Base-by-base conservation (phyloP, 2,113 vertebrate species). In the Mystacornis crossleyi region DNA sequence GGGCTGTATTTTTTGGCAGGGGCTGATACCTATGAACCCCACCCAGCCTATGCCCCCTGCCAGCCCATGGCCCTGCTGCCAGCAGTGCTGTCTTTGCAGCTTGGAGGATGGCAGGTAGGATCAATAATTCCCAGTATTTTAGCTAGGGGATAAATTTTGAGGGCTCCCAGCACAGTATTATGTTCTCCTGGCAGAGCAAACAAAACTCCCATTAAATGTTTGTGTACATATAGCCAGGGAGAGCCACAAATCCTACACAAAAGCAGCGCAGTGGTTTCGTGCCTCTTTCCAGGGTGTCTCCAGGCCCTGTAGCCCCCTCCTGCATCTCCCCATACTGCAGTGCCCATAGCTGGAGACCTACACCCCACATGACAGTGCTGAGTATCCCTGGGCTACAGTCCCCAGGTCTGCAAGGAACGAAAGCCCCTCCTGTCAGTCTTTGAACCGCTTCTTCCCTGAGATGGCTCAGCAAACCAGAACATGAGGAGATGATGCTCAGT, bases 301-400 rank as follows among this genome's bases (percentile, higher is more conserved):
- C 2, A 5, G 54, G 19, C 28, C 53, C 38, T 0, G 3, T 51
- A 4, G 4, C 65, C 10, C 5, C 0, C 4, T 64, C 47, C 54
- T 8, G 2, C 3, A 2, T 34, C 36, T 84, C 45, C 26, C 28
- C 5, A 2, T 0, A 4, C 43, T 36, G 29, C 1, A 2, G 53
- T 69, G 43, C 38, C 60, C 14, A 10, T 2, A 2, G 45, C 21
- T 65, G 57, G 48, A 83, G 64, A 84, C 36, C 18, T 2, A 2
- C 34, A 83, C 10, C 26, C 71, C 67, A 53, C 26, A 3, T 77
- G 34, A 16, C 58, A 85, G n/a, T 6, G 6, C 62, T 45, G 48
- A 77, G 62, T 3, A 3, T 48, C 71, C 48, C 54, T 19, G n/a
- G 29, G 17, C 50, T 48, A 18, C 47, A 10, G 2, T 43, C 14